Evolutionary conservation across 2,113 vertebrate species (phyloP).

Genomic region (Sardina pilchardus): DNA sequence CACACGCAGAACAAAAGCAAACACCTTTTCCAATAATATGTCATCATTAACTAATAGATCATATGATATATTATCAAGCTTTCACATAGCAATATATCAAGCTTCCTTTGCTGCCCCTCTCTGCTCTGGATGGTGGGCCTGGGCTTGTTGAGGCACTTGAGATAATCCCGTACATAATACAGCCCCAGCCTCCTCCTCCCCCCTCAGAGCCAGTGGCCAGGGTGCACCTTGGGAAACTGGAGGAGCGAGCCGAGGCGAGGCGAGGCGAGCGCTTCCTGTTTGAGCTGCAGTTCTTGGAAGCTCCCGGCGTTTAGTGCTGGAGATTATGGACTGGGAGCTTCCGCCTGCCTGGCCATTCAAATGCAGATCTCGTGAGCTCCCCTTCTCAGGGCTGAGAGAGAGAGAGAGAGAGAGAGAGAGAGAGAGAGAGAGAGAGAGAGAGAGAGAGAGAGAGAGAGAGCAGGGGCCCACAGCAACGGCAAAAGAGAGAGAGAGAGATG

Average conservation of each 20-base stretch:
- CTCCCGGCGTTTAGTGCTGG: conserved; percentile 66
- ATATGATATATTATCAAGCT: no score
- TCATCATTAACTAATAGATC: no score
- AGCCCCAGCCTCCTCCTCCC: not conserved
- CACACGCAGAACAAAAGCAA: no score
- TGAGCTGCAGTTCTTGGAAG: conserved; percentile 75
- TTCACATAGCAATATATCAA: not conserved
- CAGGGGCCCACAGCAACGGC: not conserved
- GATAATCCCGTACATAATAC: not conserved
- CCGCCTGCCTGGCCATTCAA: conserved; percentile 62
- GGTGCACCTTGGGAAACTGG: conserved; percentile 56
- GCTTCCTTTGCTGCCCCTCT: not conserved
- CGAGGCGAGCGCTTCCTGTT: conserved; percentile 66
- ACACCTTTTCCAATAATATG: no score
- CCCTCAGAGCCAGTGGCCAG: conserved; percentile 23
- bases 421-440: conserved; percentile 32
- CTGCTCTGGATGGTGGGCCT: not conserved
- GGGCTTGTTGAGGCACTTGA: conserved; percentile 48
- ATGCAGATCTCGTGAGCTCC: conserved; percentile 67
- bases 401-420: conserved; percentile 25
- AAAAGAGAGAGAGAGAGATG: conserved; percentile 44
- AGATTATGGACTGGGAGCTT: conserved; percentile 66
- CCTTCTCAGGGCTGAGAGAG: conserved; percentile 48
- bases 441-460: not conserved
- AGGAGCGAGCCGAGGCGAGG: conserved; percentile 60